Evolutionary conservation across 1,140 invertebrate genomes (phyloP).

Genomic region (Tetragnatha versicolor): DNA sequence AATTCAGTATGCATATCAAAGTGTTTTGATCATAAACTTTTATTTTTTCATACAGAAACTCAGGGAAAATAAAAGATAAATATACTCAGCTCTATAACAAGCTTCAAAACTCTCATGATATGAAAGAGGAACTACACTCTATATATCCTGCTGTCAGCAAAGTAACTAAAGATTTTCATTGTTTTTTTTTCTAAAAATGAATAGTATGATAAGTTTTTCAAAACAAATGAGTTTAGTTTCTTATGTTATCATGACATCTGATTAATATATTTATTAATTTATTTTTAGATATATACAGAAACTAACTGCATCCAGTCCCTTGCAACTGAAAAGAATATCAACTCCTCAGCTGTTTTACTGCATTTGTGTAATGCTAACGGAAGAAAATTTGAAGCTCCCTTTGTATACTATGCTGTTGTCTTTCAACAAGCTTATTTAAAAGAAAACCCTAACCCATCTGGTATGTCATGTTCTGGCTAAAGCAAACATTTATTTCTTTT

Average conservation of each 20-base stretch:
- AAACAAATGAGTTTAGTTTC: not conserved
- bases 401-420: conserved; percentile 18
- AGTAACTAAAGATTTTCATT: not conserved
- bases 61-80: conserved; percentile 29
- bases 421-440: conserved; percentile 26
- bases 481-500: not conserved
- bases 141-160: conserved; percentile 3
- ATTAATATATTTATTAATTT: not conserved
- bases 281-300: conserved; percentile 31
- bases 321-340: conserved; percentile 23
- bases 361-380: conserved; percentile 23
- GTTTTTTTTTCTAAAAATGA: not conserved
- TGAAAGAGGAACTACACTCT: not conserved
- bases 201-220: not conserved
- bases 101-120: not conserved
- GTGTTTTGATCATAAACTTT: too few species aligned
- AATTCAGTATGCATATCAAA: too few species aligned
- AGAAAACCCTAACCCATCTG: not conserved
- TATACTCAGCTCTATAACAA: conserved; percentile 25
- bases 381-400: conserved; percentile 35
- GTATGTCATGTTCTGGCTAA: not conserved
- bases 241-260: too few species aligned
- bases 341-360: not conserved
- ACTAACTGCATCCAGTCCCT: conserved; percentile 1
- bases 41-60: conserved; percentile 34